These are phyloP conservation scores for Hydrophis major DNA, from an alignment of 2,797 vertebrate genomes.

Conservation along the genomic window DNA sequence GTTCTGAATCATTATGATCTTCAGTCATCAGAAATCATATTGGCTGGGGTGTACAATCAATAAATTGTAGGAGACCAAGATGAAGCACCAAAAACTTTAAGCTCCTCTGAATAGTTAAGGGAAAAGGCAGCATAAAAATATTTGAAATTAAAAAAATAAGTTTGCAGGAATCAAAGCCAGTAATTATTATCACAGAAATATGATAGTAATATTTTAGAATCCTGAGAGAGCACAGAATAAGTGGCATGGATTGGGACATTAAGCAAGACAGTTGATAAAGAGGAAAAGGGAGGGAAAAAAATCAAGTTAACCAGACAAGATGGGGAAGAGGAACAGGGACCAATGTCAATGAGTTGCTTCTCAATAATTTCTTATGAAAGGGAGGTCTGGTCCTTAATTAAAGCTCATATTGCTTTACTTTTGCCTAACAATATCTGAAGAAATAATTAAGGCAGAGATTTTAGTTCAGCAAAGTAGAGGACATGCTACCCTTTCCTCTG, in stretches of 20 bases:
- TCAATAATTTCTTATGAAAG: not conserved
- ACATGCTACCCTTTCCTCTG: not conserved
- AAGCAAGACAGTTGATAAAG: not conserved
- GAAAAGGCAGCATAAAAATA: not conserved
- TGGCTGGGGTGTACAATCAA: not conserved
- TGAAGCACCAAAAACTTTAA: not conserved
- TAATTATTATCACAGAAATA: not conserved
- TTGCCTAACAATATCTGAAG: not conserved
- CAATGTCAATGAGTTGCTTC: not conserved
- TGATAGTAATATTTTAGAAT: not conserved
- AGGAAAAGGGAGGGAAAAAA: not conserved
- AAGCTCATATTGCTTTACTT: not conserved
- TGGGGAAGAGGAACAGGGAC: not conserved
- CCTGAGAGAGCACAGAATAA: not conserved
- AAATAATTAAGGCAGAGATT: not conserved
- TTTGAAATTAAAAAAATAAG: not conserved
- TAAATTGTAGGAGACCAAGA: not conserved
- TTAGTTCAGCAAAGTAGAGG: not conserved
- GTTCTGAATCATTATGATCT: not conserved
- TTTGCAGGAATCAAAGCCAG: not conserved
- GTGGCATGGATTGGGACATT: not conserved
- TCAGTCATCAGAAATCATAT: not conserved
- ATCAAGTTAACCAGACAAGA: not conserved
- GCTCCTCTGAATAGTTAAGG: not conserved
- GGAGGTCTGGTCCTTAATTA: not conserved